A percentile compares a stretch with the other conserved stretches of the same genome.
Evolutionary conservation across 2,797 vertebrate genomes (phyloP).

Genomic region (Platalea minor): DNA sequence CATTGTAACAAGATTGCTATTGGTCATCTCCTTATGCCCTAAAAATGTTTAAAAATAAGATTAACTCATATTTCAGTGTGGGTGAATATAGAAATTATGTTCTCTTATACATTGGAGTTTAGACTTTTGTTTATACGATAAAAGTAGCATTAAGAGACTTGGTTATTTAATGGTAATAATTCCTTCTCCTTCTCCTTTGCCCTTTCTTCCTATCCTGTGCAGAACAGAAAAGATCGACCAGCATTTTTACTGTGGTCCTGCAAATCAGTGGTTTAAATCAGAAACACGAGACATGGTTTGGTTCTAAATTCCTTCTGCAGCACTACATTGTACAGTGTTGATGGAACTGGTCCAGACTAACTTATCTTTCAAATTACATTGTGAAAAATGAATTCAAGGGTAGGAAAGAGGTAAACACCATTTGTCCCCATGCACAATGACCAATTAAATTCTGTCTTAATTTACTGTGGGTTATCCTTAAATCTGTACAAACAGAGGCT

Average conservation of each 20-base stretch:
- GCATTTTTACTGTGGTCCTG: background rate
- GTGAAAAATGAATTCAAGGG: background rate
- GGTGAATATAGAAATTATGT: background rate
- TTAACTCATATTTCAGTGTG: background rate
- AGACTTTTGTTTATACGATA: background rate
- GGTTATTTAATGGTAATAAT: background rate
- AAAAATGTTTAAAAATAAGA: background rate
- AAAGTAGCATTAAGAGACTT: background rate
- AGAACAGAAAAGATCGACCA: background rate
- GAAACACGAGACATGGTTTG: background rate
- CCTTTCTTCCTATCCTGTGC: background rate
- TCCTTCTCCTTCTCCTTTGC: background rate
- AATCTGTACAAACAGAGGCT: background rate
- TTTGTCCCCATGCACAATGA: background rate
- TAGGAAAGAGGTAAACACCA: background rate
- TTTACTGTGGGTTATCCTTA: background rate
- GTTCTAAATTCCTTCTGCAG: background rate
- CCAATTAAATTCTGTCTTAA: background rate
- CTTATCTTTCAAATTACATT: background rate
- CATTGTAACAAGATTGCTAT: background rate
- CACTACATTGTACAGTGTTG: background rate
- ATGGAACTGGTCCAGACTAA: background rate
- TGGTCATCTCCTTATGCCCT: background rate
- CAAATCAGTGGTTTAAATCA: background rate
- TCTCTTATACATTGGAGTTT: background rate